These are phyloP conservation scores for Anorthoa munda DNA, from an alignment of 2,888 invertebrate genomes.

Conservation along the genomic window DNA sequence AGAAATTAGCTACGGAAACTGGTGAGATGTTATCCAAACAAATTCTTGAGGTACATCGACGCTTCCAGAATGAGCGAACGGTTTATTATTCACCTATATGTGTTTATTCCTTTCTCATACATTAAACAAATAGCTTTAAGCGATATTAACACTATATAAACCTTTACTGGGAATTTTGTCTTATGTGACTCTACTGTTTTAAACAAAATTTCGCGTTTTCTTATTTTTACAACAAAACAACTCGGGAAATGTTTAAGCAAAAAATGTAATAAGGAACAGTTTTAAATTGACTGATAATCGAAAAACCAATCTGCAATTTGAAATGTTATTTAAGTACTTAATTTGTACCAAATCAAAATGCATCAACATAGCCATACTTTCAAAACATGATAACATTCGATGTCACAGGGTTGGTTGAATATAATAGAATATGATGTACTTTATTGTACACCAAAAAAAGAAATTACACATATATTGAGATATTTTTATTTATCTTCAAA, in stretches of 20 bases:
- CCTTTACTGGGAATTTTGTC: not conserved
- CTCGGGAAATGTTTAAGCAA: not conserved
- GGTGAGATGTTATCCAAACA: not conserved
- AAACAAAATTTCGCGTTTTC: not conserved
- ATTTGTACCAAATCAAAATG: not conserved
- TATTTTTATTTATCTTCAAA: too few relatives aligned
- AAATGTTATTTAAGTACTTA: not conserved
- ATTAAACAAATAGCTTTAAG: slow-evolving; percentile 7
- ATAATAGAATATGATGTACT: too few relatives aligned
- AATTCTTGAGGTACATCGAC: slow-evolving; percentile 12
- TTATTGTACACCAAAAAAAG: too few relatives aligned
- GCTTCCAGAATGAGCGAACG: slow-evolving; percentile 22
- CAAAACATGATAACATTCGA: too few relatives aligned
- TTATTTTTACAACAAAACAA: not conserved
- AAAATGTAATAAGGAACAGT: not conserved
- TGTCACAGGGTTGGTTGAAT: not conserved
- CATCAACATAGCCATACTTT: too few relatives aligned
- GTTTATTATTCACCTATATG: slow-evolving; percentile 22
- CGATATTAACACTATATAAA: not conserved
- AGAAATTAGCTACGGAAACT: not conserved
- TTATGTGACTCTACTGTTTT: not conserved
- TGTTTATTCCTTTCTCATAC: slow-evolving; percentile 4
- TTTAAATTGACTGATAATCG: not conserved
- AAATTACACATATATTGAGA: too few relatives aligned
- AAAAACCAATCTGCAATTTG: not conserved